Evolutionary conservation across 2,888 invertebrate species (phyloP).

Genomic region (Candidula unifasciata): DNA sequence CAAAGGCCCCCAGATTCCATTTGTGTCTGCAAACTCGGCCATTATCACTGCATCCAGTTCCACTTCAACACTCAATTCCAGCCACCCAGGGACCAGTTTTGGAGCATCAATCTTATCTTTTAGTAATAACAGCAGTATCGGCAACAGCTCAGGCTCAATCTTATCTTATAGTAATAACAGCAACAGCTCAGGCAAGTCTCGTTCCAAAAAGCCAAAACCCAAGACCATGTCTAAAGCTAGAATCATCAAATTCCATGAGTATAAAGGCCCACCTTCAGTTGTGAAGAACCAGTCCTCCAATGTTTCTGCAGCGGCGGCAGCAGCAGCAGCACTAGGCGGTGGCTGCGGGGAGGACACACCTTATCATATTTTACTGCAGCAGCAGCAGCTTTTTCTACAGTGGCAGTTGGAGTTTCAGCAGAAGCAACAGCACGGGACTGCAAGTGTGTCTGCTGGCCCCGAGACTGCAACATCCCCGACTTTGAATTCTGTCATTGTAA

Average conservation of each 20-base stretch:
- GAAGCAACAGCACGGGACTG: conserved; percentile 78
- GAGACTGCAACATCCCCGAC: conserved; percentile 57
- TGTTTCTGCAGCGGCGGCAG: conserved; percentile 7
- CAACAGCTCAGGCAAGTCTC: conserved; percentile 57
- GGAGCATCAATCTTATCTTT: conserved; percentile 21
- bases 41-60: conserved; percentile 11
- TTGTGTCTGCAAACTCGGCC: conserved; percentile 30
- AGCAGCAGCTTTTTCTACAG: conserved; percentile 94
- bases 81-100: conserved; percentile 34
- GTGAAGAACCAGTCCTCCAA: conserved; percentile 81
- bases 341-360: conserved; percentile 60
- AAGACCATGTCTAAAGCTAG: conserved; percentile 87
- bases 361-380: conserved; percentile 83
- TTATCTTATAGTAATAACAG: conserved; percentile 40
- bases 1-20: conserved; percentile 26
- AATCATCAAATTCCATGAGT: conserved; percentile 97
- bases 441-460: not conserved
- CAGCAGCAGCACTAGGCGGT: conserved; percentile 38
- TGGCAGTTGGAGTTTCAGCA: conserved; percentile 90
- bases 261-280: conserved; percentile 88
- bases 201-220: conserved; percentile 86
- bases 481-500: conserved; percentile 59
- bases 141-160: conserved; percentile 49
- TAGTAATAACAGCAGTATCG: conserved; percentile 50
- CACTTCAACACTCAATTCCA: conserved; percentile 14